These are phyloP conservation scores for Zophobas morio DNA, from an alignment of 1,140 invertebrate species.

Conservation along the genomic window DNA sequence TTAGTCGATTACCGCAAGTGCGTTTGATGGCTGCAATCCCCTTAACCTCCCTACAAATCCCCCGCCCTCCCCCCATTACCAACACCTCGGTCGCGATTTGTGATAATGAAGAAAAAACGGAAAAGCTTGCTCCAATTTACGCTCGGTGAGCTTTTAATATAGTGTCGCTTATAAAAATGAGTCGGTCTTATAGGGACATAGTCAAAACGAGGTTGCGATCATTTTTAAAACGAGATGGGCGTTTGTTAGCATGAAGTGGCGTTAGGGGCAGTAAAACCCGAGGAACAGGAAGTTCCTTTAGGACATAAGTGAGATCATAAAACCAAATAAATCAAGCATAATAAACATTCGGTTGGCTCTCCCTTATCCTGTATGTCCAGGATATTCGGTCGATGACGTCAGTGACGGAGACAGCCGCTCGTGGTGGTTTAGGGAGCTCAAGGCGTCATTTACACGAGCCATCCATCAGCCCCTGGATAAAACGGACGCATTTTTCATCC, in stretches of 20 bases:
- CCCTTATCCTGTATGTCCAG: slow-evolving; percentile 36
- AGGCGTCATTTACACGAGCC: slow-evolving; percentile 52
- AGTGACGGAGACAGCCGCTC: slow-evolving; percentile 9
- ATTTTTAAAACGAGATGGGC: slow-evolving; percentile 30
- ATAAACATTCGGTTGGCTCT: slow-evolving; percentile 39
- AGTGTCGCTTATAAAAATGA: slow-evolving; percentile 3
- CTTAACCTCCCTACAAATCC: no score
- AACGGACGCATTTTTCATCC: slow-evolving; percentile 51
- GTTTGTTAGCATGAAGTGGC: slow-evolving; percentile 29
- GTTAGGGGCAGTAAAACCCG: neutral
- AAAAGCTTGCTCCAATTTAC: slow-evolving; percentile 1
- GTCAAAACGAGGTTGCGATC: neutral
- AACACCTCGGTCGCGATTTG: neutral
- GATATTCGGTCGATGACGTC: slow-evolving; percentile 43
- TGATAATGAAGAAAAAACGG: slow-evolving; percentile 8
- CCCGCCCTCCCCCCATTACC: neutral
- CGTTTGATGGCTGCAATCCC: no score
- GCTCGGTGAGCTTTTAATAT: slow-evolving; percentile 1
- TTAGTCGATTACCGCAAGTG: no score
- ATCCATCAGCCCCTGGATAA: slow-evolving; percentile 52
- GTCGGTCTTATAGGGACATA: neutral
- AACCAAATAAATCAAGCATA: slow-evolving; percentile 44
- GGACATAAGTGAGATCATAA: slow-evolving; percentile 43
- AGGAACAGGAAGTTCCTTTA: slow-evolving; percentile 28
- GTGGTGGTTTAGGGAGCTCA: slow-evolving; percentile 47